Conservation (phyloP, 2,888 invertebrate genomes). For the Lymantria dispar region DNA sequence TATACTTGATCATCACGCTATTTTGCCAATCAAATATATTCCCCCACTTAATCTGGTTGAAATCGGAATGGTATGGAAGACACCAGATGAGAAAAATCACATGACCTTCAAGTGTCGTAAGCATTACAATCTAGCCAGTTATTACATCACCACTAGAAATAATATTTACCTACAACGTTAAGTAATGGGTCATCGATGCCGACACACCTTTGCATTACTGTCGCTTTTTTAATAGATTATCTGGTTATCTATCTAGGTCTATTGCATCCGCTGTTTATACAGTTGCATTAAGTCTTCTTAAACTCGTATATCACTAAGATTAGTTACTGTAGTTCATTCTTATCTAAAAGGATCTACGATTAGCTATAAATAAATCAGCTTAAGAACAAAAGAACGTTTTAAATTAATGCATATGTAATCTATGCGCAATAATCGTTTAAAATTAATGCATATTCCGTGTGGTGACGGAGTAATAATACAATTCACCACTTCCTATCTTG, state of each 20-base stretch:
- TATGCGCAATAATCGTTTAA: too few relatives aligned
- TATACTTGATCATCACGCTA: too few relatives aligned
- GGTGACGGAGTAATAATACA: too few relatives aligned
- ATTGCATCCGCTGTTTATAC: constrained; percentile 25
- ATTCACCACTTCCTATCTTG: too few relatives aligned
- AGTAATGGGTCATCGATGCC: constrained; percentile 40
- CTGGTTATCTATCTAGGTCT: constrained; percentile 34
- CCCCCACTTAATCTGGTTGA: too few relatives aligned
- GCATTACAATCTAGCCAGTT: constrained; percentile 28
- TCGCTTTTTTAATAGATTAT: constrained; percentile 13
- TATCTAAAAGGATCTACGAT: not conserved
- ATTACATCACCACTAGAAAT: constrained; percentile 65
- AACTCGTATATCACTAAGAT: not conserved
- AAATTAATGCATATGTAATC: too few relatives aligned
- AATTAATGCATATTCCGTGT: too few relatives aligned
- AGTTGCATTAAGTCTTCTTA: constrained; percentile 13
- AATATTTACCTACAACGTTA: constrained; percentile 35
- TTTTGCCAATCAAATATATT: too few relatives aligned
- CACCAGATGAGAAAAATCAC: constrained; percentile 1
- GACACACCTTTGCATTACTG: constrained; percentile 27
- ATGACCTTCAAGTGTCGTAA: constrained; percentile 48
- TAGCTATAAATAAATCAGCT: too few relatives aligned
- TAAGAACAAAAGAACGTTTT: too few relatives aligned
- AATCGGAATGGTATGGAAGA: too few relatives aligned
- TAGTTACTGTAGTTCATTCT: not conserved